Evolutionary conservation across 2,888 invertebrate genomes (phyloP).

Genomic region (Eupeodes latifasciatus): DNA sequence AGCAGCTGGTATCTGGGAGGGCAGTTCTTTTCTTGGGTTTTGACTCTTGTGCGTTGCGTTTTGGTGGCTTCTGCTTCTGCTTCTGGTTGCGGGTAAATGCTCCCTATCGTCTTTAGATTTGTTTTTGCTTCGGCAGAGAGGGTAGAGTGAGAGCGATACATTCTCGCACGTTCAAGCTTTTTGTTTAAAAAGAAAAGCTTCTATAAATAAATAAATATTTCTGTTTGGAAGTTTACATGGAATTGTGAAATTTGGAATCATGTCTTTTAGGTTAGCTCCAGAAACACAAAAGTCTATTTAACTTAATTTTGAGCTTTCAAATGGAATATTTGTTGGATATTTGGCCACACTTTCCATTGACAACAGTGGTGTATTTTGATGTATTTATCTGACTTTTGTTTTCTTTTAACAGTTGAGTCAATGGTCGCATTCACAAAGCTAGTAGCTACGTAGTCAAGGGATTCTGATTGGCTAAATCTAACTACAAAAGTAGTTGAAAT

Average conservation of each 20-base stretch:
- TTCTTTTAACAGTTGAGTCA: too few species aligned
- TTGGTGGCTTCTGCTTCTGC: background rate
- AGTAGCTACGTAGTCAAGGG: too few species aligned
- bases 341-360: conserved; percentile 28
- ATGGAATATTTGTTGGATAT: background rate
- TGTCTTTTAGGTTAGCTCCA: background rate
- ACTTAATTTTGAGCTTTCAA: conserved; percentile 41
- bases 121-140: background rate
- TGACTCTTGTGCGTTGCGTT: conserved; percentile 49
- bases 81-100: conserved; percentile 1
- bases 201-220: background rate
- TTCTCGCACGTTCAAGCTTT: conserved; percentile 2
- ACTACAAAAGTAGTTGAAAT: too few species aligned
- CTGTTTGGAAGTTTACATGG: background rate
- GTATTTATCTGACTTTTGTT: too few species aligned
- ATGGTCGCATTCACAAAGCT: too few species aligned
- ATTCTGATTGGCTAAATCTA: too few species aligned
- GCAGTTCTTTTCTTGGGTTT: conserved; percentile 18
- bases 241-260: conserved; percentile 14
- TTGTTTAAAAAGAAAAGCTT: conserved; percentile 4
- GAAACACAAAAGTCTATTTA: background rate
- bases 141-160: background rate
- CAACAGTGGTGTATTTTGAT: conserved; percentile 20
- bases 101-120: conserved; percentile 14
- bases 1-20: conserved; percentile 5